Conservation (phyloP, 2,113 vertebrate species). For the Struthidea cinerea region DNA sequence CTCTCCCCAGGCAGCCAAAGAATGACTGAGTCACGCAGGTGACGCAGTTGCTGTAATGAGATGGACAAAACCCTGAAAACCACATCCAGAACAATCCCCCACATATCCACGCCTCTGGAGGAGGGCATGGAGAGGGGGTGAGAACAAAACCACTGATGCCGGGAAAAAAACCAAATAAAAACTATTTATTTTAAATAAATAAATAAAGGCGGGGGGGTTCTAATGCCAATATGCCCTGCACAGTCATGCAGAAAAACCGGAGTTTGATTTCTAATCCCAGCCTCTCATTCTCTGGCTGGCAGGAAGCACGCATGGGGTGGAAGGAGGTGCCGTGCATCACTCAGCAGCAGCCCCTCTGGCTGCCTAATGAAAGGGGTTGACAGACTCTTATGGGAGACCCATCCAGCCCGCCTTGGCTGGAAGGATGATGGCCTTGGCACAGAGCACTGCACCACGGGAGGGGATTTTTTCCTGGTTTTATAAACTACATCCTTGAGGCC, state of each 20-base stretch:
- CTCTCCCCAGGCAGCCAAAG: not conserved
- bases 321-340: slow-evolving; percentile 26
- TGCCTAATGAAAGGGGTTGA: slow-evolving; percentile 64
- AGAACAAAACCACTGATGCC: not conserved
- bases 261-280: slow-evolving; percentile 25
- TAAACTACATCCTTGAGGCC: slow-evolving; percentile 21
- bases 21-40: slow-evolving; percentile 39
- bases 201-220: not conserved
- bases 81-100: not conserved
- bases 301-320: not conserved
- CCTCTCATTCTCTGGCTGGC: slow-evolving; percentile 2
- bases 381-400: slow-evolving; percentile 52
- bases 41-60: not conserved
- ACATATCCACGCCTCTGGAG: not conserved
- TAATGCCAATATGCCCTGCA: not conserved
- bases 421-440: slow-evolving; percentile 55
- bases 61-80: not conserved
- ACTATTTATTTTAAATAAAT: not conserved
- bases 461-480: slow-evolving; percentile 9
- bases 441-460: not conserved
- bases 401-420: slow-evolving; percentile 38
- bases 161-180: not conserved
- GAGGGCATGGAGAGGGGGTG: too few relatives aligned
- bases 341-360: slow-evolving; percentile 50
- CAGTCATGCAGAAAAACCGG: not conserved